Conservation (phyloP, 1,140 invertebrate species). For the Chrysomallon squamiferum region DNA sequence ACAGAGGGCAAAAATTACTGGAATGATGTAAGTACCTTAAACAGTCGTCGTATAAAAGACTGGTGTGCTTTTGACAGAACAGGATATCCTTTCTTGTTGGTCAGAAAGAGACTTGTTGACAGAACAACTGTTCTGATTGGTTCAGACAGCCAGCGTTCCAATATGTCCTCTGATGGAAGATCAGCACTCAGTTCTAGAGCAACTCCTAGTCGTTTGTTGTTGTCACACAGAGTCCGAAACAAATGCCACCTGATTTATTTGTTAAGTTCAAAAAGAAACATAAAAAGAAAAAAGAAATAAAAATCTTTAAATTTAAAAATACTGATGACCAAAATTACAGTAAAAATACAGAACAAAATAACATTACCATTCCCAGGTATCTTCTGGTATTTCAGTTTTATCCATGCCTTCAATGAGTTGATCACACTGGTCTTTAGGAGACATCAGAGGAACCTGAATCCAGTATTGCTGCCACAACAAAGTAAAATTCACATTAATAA, state of each 20-base stretch:
- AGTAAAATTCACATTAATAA: no score
- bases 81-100: slow-evolving; percentile 80
- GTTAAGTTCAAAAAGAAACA: slow-evolving; percentile 12
- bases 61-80: slow-evolving; percentile 89
- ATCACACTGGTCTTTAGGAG: slow-evolving; percentile 56
- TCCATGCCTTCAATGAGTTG: slow-evolving; percentile 48
- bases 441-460: slow-evolving; percentile 55
- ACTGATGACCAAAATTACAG: no score
- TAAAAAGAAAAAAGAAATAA: not conserved
- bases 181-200: slow-evolving; percentile 73
- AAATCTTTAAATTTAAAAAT: no score
- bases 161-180: slow-evolving; percentile 71
- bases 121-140: slow-evolving; percentile 86
- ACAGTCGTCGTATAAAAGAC: slow-evolving; percentile 69
- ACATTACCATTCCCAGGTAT: slow-evolving; percentile 51
- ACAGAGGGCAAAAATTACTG: no score
- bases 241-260: slow-evolving; percentile 89
- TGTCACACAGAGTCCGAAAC: slow-evolving; percentile 79
- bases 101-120: slow-evolving; percentile 78
- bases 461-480: slow-evolving; percentile 57
- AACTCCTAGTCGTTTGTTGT: slow-evolving; percentile 78
- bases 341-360: no score
- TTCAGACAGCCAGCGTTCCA: slow-evolving; percentile 91
- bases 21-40: slow-evolving; percentile 57
- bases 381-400: slow-evolving; percentile 25